Evolutionary conservation across 92 coral and sea anemone genomes (phyloP).

Genomic region (Porites lobata): DNA sequence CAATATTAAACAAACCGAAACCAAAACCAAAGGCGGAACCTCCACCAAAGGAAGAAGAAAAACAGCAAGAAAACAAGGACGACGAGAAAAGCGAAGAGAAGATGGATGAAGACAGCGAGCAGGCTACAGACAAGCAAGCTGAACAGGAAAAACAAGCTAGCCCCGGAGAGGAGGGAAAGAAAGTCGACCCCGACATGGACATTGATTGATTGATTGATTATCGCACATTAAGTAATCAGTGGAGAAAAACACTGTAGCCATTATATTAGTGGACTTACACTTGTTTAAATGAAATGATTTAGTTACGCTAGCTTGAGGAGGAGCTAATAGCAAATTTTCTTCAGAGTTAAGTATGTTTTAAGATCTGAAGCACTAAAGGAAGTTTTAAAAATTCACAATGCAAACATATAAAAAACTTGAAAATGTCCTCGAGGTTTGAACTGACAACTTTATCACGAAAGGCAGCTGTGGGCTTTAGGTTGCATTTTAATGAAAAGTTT

Average conservation of each 20-base stretch:
- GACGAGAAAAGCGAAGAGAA: conserved; percentile 64
- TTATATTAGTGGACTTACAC: not conserved
- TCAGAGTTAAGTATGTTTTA: no score
- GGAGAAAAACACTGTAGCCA: not conserved
- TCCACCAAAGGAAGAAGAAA: conserved; percentile 93
- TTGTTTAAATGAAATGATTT: not conserved
- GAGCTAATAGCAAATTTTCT: no score
- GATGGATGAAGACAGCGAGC: conserved; percentile 56
- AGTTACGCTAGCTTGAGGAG: no score
- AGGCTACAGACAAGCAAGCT: not conserved
- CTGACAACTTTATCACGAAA: not conserved
- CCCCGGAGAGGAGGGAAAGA: conserved; percentile 13
- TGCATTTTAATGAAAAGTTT: not conserved
- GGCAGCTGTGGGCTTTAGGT: not conserved
- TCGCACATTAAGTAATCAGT: not conserved
- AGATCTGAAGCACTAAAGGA: no score
- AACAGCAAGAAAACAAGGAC: conserved; percentile 54
- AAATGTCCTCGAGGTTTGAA: not conserved
- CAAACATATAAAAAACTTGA: no score
- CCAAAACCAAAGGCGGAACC: conserved; percentile 91
- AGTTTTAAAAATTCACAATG: not conserved
- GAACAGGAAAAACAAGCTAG: conserved; percentile 14
- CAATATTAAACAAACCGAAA: conserved; percentile 91
- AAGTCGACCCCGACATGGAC: conserved; percentile 29
- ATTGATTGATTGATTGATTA: conserved; percentile 17